Percentiles rank a stretch among this genome's conserved stretches.
Conservation (phyloP, 2,113 vertebrate genomes). For the Phrynosoma platyrhinos region DNA sequence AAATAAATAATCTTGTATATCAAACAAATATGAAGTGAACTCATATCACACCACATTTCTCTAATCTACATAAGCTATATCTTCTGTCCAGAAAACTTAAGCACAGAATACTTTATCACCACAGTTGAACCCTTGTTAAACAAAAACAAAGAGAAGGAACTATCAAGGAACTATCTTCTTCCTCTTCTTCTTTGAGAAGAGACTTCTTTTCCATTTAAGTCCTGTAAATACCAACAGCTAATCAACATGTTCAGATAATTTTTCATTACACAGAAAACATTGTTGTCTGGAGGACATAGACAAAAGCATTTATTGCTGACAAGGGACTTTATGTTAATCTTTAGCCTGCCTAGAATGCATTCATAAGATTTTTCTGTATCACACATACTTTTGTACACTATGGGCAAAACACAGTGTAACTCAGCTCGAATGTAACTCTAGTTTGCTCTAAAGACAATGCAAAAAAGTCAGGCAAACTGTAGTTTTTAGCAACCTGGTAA, state of each 20-base stretch:
- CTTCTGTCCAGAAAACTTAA: constrained; percentile 36
- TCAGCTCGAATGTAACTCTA: neutral
- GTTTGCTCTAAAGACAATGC: neutral
- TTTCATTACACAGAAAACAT: constrained; percentile 16
- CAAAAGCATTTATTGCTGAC: constrained; percentile 64
- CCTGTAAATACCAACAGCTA: constrained; percentile 60
- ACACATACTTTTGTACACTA: constrained; percentile 32
- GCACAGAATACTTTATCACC: constrained; percentile 35
- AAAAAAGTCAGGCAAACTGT: constrained; percentile 1
- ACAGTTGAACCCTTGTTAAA: constrained; percentile 39
- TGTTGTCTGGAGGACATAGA: constrained; percentile 46
- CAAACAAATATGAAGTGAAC: constrained; percentile 10
- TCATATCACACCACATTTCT: constrained; percentile 49
- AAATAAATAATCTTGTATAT: constrained; percentile 34
- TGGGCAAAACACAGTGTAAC: constrained; percentile 18
- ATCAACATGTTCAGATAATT: constrained; percentile 51
- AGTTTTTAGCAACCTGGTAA: neutral
- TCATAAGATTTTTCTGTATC: constrained; percentile 40
- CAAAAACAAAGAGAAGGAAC: constrained; percentile 2
- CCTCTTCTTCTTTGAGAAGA: constrained; percentile 9
- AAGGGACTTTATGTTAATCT: constrained; percentile 58
- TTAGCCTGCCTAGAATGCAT: constrained; percentile 45
- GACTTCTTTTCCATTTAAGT: constrained; percentile 26
- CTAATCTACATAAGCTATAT: constrained; percentile 36
- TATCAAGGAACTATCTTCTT: constrained; percentile 15